phyloP scores from a whole-genome alignment of 1,140 invertebrate species.

The Heliconius himera region DNA sequence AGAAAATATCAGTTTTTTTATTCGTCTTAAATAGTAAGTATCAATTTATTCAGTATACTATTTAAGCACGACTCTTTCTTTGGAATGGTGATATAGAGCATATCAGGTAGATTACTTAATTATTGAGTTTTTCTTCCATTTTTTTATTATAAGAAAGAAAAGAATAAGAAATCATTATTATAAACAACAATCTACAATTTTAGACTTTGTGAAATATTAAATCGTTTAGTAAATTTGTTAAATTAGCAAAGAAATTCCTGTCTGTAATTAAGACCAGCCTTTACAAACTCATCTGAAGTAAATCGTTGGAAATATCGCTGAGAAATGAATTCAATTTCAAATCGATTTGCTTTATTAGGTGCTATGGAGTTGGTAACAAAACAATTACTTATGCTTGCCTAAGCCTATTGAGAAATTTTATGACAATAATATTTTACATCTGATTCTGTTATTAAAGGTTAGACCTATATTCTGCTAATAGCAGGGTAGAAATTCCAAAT shows the following conservation, averaged over 20 bases:
- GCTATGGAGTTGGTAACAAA: conserved; percentile 20
- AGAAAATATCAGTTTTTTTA: too few species aligned
- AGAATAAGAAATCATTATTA: too few species aligned
- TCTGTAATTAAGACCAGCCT: conserved; percentile 23
- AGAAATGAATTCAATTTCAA: conserved; percentile 35
- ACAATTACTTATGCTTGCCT: conserved; percentile 21
- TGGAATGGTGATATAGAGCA: too few species aligned
- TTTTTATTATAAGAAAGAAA: too few species aligned
- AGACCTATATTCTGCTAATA: too few species aligned
- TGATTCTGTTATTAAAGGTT: not conserved
- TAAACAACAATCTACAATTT: too few species aligned
- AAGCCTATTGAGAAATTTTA: conserved; percentile 3
- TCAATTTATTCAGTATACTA: too few species aligned
- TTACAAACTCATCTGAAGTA: conserved; percentile 35
- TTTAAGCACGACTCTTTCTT: too few species aligned
- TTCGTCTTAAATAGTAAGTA: too few species aligned
- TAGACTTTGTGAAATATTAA: not conserved
- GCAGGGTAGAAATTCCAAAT: too few species aligned
- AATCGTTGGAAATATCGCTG: conserved; percentile 34
- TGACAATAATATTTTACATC: not conserved
- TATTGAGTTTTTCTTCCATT: too few species aligned
- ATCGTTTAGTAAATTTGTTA: conserved; percentile 7
- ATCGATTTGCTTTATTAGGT: conserved; percentile 27
- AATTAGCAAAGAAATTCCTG: conserved; percentile 10
- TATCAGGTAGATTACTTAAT: too few species aligned